Conservation (phyloP, 2,113 vertebrate species). For the Procavia capensis region DNA sequence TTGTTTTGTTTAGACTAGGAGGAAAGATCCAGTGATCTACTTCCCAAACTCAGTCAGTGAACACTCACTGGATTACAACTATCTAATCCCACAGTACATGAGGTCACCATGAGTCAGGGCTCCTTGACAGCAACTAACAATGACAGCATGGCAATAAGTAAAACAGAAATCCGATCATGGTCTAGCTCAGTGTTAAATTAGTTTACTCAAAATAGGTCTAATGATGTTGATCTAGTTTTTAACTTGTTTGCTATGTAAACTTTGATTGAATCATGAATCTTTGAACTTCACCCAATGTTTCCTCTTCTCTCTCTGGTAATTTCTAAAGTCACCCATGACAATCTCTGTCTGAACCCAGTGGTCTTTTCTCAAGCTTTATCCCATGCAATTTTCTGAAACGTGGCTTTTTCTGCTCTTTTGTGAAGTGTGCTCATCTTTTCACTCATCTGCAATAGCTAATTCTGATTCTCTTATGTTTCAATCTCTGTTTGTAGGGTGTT, state of each 20-base stretch:
- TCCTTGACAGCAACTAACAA: neutral
- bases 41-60: neutral
- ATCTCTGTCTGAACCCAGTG: neutral
- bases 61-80: neutral
- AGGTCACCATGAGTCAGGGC: neutral
- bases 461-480: neutral
- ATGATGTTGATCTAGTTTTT: neutral
- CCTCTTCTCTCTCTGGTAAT: neutral
- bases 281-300: neutral
- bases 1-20: neutral
- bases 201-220: conserved; percentile 6
- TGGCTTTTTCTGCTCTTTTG: neutral
- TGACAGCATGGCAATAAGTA: neutral
- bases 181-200: conserved; percentile 16
- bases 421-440: neutral
- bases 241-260: conserved; percentile 42
- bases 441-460: neutral
- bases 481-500: neutral
- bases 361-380: neutral
- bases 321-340: neutral
- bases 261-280: neutral
- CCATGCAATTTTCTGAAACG: neutral
- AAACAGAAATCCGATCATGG: neutral
- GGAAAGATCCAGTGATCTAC: neutral
- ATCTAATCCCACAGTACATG: neutral